A percentile compares a stretch with the other conserved stretches of the same genome.
These are phyloP conservation scores for Callaeas wilsoni DNA, from an alignment of 2,113 vertebrate species.

Conservation along the genomic window DNA sequence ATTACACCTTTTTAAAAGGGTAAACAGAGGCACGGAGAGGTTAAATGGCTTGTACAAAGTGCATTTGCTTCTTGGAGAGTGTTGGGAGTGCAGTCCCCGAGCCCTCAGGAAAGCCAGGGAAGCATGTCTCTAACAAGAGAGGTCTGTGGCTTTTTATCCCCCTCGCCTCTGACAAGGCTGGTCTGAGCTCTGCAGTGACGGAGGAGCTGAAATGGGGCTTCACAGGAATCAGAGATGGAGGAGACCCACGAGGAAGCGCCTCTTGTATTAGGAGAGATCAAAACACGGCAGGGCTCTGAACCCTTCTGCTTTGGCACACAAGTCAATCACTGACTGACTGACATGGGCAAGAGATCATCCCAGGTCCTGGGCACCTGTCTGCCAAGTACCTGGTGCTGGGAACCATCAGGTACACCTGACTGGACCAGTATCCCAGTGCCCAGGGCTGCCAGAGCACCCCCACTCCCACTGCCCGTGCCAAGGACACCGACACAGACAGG, in stretches of 20 bases:
- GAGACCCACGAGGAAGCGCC: neutral
- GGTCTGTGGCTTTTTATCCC: neutral
- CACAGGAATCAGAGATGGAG: neutral
- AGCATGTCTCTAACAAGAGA: neutral
- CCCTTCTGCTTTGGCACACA: neutral
- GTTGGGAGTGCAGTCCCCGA: neutral
- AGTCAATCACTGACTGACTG: neutral
- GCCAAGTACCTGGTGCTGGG: neutral
- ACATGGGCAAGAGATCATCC: neutral
- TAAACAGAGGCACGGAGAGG: conserved; percentile 38
- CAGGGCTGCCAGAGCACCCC: neutral
- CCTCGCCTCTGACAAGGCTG: neutral
- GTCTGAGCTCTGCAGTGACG: neutral
- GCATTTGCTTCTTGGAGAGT: neutral
- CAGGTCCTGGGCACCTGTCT: neutral
- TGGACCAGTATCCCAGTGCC: neutral
- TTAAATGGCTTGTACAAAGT: neutral
- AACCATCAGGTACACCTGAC: accelerated
- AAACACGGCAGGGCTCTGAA: accelerated
- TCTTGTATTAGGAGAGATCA: neutral
- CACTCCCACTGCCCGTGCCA: accelerated
- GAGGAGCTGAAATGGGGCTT: neutral
- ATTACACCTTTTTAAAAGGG: conserved; percentile 16
- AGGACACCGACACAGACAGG: neutral
- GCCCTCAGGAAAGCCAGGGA: neutral